Evolutionary conservation across 2,113 vertebrate genomes (phyloP).

Genomic region (Gavia stellata): DNA sequence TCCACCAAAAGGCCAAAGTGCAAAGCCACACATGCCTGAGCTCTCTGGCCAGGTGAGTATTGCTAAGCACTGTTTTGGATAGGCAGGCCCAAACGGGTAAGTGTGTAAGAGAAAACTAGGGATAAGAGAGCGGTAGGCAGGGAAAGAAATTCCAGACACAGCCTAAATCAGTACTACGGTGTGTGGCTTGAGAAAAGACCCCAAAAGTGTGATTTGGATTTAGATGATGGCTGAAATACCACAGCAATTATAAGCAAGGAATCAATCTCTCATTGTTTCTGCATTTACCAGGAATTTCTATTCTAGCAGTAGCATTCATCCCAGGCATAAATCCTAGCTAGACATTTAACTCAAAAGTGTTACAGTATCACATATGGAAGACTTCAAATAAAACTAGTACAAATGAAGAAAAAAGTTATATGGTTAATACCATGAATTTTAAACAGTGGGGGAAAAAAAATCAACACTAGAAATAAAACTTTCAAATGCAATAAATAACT

Average conservation of each 20-base stretch:
- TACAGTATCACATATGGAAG: not conserved
- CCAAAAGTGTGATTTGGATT: not conserved
- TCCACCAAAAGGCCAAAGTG: not conserved
- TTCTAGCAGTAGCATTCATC: not conserved
- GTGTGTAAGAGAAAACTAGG: accelerated
- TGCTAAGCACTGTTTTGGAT: not conserved
- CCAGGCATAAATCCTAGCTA: not conserved
- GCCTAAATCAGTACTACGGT: not conserved
- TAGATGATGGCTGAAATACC: not conserved
- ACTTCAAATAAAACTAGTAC: not conserved
- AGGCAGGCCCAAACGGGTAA: not conserved
- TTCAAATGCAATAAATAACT: not conserved
- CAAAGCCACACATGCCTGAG: not conserved
- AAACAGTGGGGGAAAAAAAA: not conserved
- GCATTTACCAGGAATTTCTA: not conserved
- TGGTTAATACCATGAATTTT: not conserved
- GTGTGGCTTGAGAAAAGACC: not conserved
- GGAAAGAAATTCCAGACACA: not conserved
- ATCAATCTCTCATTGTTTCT: accelerated
- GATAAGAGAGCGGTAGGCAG: not conserved
- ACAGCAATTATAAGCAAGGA: not conserved
- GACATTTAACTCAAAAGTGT: not conserved
- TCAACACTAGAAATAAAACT: not conserved
- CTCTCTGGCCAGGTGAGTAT: not conserved
- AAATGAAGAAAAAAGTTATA: not conserved